phyloP scores from a whole-genome alignment of 2,113 vertebrate species.

The human region GRCh38 chr3:177599001-177599500 shows the following conservation, averaged over 20 bases:
- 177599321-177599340: neutral
- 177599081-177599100: neutral
- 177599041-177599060: neutral
- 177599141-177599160: neutral
- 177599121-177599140: neutral
- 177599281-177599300: neutral
- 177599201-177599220: neutral
- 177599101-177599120: neutral
- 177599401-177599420: neutral
- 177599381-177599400: conserved; percentile 44
- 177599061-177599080: neutral
- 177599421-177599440: neutral
- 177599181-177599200: neutral
- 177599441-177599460: conserved; percentile 30
- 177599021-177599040: neutral
- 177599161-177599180: conserved; percentile 21
- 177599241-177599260: neutral
- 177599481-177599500: conserved; percentile 33
- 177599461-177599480: conserved; percentile 19
- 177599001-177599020: neutral
- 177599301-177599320: neutral
- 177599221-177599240: neutral
- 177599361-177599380: conserved; percentile 7
- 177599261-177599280: neutral
- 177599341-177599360: neutral